A percentile compares a stretch with the other conserved stretches of the same genome.
These are phyloP conservation scores for Xanthorhoe spadicearia DNA, from an alignment of 2,888 invertebrate species.

Conservation along the genomic window DNA sequence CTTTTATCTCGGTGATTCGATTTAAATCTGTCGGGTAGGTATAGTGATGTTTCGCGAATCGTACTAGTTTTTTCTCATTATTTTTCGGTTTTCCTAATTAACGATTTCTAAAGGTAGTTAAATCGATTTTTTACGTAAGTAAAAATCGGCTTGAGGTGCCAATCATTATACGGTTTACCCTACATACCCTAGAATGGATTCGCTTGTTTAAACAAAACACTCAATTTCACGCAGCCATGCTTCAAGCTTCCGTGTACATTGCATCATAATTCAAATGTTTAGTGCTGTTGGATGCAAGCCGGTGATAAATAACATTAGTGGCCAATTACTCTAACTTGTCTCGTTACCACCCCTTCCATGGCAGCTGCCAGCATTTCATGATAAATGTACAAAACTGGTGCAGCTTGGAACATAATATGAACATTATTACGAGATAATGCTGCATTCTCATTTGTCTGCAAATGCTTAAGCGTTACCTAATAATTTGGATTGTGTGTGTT, in stretches of 20 bases:
- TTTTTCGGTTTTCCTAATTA: neutral
- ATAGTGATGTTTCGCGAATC: neutral
- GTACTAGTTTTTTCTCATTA: neutral
- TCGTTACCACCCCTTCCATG: slow-evolving; percentile 40
- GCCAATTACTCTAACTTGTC: slow-evolving; percentile 46
- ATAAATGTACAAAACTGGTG: slow-evolving; percentile 16
- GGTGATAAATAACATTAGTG: slow-evolving; percentile 41
- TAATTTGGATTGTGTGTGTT: no score
- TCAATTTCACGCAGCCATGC: neutral
- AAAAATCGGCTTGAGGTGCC: no score
- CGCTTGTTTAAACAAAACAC: neutral
- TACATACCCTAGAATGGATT: neutral
- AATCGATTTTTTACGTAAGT: no score
- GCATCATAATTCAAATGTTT: slow-evolving; percentile 8
- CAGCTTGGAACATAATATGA: slow-evolving; percentile 4
- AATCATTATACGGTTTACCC: no score
- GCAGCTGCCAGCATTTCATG: slow-evolving; percentile 13
- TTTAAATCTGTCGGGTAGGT: slow-evolving; percentile 3
- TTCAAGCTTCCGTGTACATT: neutral
- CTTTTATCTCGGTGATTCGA: slow-evolving; percentile 14
- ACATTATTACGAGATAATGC: no score
- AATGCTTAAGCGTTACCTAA: neutral
- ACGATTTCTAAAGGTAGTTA: neutral
- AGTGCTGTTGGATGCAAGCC: slow-evolving; percentile 22
- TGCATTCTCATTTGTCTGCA: neutral